Evolutionary conservation across 2,888 invertebrate species (phyloP), one percentile per base, ranked within the genome.

Genomic region (Cheilosia impressa): DNA sequence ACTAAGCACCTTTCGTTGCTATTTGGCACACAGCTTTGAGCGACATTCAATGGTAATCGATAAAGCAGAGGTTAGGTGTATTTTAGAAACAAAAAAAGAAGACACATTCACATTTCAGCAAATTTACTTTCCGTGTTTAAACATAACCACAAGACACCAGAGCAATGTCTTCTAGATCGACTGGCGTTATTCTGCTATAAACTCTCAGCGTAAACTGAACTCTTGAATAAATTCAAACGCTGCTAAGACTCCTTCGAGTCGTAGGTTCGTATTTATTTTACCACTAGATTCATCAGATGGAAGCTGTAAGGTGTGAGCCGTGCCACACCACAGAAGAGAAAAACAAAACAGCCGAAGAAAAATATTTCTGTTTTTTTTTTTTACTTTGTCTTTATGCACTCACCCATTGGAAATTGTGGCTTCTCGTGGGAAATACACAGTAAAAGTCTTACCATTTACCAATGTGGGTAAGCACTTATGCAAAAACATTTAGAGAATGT

Each of bases 171-270:
- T 43, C 1, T 27, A 24, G 50, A 57, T 80, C 89, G 91, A 90
- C 13, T 38, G 38, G 38, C 38, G 38, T 38, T 90, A 87, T 88
- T 88, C 88, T 90, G 88, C 89, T 89, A 85, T 90, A 88, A 91
- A 90, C 89, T 90, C 90, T 90, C 90, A 88, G 88, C 90, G 89
- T 87, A 66, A 88, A 91, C 91, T 91, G 91, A 84, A 65, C 50
- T 50, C 38, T 57, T 50, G 60, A 79, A 71, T 71, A 19, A 31
- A 71, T 22, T 50, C 55, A 62, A 72, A 53, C 58, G 66, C 41
- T 66, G 55, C 66, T 22, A 41, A 47, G 55, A 43, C 78, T 78
- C 53, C 58, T 79, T 79, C 73, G 57, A 58, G 17, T 27, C 22
- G 57, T 50, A 72, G 31, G 55, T 24, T 41, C 55, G 65, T 77